A percentile compares a stretch with the other conserved stretches of the same genome.
phyloP scores from a whole-genome alignment of 2,113 vertebrate species.

The Fulmarus glacialis region DNA sequence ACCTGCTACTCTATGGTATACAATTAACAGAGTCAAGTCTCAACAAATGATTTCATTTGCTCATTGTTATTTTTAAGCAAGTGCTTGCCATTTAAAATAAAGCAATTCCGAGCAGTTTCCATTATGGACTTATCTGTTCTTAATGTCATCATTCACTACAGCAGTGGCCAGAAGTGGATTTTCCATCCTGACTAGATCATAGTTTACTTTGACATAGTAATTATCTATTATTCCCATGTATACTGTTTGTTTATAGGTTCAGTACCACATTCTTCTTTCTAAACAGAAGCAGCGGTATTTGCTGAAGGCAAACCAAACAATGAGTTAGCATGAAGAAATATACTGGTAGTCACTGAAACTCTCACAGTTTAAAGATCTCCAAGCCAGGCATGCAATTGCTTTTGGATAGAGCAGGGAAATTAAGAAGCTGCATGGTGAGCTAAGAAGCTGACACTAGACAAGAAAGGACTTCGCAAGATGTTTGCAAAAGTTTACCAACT shows the following conservation, averaged over 20 bases:
- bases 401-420: neutral
- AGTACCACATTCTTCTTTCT: neutral
- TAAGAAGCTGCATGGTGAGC: neutral
- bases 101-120: neutral
- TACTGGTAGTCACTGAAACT: neutral
- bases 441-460: neutral
- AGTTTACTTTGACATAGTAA: slow-evolving; percentile 25
- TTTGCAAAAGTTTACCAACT: neutral
- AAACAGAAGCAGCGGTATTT: neutral
- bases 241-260: slow-evolving; percentile 8
- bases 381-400: neutral
- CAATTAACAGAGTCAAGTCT: slow-evolving; percentile 10
- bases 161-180: neutral
- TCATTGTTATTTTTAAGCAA: slow-evolving; percentile 20
- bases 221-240: slow-evolving; percentile 9
- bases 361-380: neutral
- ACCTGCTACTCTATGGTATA: slow-evolving; percentile 26
- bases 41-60: neutral
- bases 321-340: neutral
- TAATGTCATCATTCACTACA: neutral
- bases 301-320: slow-evolving; percentile 22
- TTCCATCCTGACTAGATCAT: slow-evolving; percentile 24
- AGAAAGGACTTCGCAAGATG: neutral
- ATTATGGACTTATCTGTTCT: neutral
- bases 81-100: slow-evolving; percentile 34